Evolutionary conservation across 2,797 vertebrate genomes (phyloP).

Genomic region (Clarias pachynema): DNA sequence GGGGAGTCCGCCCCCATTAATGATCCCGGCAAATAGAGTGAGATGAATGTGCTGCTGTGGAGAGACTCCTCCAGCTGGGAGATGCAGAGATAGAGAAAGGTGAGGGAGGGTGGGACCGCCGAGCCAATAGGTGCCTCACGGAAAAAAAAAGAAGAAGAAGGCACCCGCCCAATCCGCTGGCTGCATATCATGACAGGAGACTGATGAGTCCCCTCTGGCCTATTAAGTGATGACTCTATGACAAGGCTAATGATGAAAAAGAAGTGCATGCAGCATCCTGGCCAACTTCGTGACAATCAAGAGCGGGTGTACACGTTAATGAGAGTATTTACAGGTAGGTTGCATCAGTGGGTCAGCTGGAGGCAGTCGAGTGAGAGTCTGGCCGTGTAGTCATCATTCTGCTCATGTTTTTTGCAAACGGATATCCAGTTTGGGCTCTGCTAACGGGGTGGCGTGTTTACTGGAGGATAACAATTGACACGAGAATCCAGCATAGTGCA

Average conservation of each 20-base stretch:
- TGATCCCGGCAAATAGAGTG: constrained; percentile 48
- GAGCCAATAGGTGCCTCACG: background rate
- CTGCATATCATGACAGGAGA: constrained; percentile 44
- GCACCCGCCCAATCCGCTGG: constrained; percentile 46
- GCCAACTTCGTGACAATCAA: constrained; percentile 43
- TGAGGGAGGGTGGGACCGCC: constrained; percentile 26
- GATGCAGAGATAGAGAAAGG: constrained; percentile 13
- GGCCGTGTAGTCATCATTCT: constrained; percentile 20
- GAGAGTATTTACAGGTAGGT: constrained; percentile 52
- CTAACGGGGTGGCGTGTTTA: constrained; percentile 28
- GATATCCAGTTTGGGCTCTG: constrained; percentile 17
- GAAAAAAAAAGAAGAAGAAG: constrained; percentile 3
- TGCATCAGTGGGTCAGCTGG: constrained; percentile 44
- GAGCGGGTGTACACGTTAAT: constrained; percentile 45
- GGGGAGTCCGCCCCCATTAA: constrained; percentile 44
- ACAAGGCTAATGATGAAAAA: constrained; percentile 56
- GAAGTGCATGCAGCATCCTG: constrained; percentile 15
- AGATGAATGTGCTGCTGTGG: constrained; percentile 45
- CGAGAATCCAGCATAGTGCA: constrained; percentile 25
- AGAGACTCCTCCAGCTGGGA: constrained; percentile 32
- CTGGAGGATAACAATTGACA: constrained; percentile 32
- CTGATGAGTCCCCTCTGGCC: constrained; percentile 43
- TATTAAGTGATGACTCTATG: constrained; percentile 44
- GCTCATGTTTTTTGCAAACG: constrained; percentile 29
- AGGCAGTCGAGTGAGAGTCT: constrained; percentile 36